Percentiles rank a stretch among this genome's conserved stretches.
These are phyloP conservation scores for Melieria picta DNA, from an alignment of 2,888 invertebrate genomes.

Conservation along the genomic window DNA sequence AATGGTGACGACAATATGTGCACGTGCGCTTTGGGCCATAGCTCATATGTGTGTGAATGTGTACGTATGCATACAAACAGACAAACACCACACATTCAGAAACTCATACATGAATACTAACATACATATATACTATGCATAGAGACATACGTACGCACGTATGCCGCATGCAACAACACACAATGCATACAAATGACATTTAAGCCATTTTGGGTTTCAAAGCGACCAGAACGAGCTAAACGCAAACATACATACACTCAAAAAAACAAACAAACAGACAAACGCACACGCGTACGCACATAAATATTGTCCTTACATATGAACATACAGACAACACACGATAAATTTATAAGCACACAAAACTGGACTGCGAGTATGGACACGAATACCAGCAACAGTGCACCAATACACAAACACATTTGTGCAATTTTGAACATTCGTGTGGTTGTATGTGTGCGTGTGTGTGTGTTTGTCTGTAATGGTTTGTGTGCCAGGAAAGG, in stretches of 20 bases:
- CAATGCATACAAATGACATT: slow-evolving; percentile 62
- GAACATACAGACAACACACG: background rate
- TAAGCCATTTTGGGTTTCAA: slow-evolving; percentile 53
- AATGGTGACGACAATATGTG: slow-evolving; percentile 2
- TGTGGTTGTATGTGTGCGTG: background rate
- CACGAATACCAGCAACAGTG: too few species aligned
- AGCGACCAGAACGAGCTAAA: slow-evolving; percentile 35
- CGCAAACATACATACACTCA: slow-evolving; percentile 39
- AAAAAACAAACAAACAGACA: slow-evolving; percentile 30
- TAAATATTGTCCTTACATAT: background rate
- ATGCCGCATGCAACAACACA: slow-evolving; percentile 51
- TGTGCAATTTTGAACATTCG: background rate
- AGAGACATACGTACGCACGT: slow-evolving; percentile 8
- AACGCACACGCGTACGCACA: slow-evolving; percentile 6
- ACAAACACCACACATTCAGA: slow-evolving; percentile 2
- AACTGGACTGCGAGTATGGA: background rate
- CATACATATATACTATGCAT: slow-evolving; percentile 25
- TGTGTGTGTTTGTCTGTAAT: background rate
- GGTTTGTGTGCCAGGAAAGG: slow-evolving; percentile 12
- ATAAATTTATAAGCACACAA: background rate
- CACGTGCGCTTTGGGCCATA: background rate
- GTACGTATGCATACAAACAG: background rate
- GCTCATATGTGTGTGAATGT: background rate
- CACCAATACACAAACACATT: too few species aligned
- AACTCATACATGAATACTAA: slow-evolving; percentile 1